phyloP scores from a whole-genome alignment of 1,140 invertebrate genomes.

The Phymorhynchus buccinoides region DNA sequence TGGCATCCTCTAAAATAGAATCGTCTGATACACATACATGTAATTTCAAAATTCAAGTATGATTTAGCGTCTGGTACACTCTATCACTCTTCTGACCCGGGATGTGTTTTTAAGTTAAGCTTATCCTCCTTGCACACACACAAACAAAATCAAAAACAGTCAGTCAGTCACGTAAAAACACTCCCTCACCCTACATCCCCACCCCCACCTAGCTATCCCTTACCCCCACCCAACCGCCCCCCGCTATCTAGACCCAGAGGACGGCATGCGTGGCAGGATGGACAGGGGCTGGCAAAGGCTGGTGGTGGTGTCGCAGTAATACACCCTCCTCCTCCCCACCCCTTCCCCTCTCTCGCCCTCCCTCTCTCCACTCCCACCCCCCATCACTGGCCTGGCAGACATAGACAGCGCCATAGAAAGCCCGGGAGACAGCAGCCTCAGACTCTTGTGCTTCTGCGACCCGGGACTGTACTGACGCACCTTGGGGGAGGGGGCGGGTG shows the following conservation, averaged over 20 bases:
- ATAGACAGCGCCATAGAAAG: slow-evolving; percentile 5
- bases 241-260: neutral
- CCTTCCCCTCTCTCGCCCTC: neutral
- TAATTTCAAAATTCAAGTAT: too few species aligned
- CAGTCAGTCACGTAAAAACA: neutral
- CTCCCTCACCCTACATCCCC: neutral
- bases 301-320: neutral
- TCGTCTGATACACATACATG: too few species aligned
- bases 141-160: neutral
- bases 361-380: neutral
- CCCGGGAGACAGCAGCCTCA: neutral
- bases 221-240: neutral
- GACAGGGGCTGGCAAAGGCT: neutral
- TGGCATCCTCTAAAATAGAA: too few species aligned
- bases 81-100: too few species aligned
- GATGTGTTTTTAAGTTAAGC: too few species aligned
- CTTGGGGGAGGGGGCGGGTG: neutral
- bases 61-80: too few species aligned
- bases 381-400: neutral
- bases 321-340: neutral
- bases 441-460: neutral
- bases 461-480: neutral
- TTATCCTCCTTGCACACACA: too few species aligned
- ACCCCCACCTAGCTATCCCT: too few species aligned
- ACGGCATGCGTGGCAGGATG: neutral